Evolutionary conservation across 2,113 vertebrate genomes (phyloP).

Genomic region (Salvelinus sp.): DNA sequence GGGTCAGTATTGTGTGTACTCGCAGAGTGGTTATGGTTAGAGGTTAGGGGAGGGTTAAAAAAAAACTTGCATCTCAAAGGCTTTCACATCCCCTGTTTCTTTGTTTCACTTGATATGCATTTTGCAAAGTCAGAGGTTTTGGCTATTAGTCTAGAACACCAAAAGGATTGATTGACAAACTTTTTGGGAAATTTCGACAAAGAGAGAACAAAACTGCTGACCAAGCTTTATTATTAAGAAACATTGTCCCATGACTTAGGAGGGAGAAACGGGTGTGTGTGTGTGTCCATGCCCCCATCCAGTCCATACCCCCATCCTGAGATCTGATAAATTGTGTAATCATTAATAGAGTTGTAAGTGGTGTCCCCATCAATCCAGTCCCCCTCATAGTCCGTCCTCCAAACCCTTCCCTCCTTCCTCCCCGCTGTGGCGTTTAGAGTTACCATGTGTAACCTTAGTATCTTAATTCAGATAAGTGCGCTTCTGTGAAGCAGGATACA

Average conservation of each 20-base stretch:
- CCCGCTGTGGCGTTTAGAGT: conserved; percentile 5
- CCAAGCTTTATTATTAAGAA: too few species aligned
- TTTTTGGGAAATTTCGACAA: neutral
- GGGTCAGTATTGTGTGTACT: too few species aligned
- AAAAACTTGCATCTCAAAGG: too few species aligned
- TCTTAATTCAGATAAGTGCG: conserved; percentile 1
- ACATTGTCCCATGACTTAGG: neutral
- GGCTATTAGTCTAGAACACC: neutral
- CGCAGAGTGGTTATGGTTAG: too few species aligned
- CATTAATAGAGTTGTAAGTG: conserved; percentile 46
- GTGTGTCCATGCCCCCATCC: conserved; percentile 11
- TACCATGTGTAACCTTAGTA: conserved; percentile 13
- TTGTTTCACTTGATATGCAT: conserved; percentile 26
- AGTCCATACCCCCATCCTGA: conserved; percentile 18
- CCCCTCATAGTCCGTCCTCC: neutral
- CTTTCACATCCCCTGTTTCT: too few species aligned
- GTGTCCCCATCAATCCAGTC: neutral
- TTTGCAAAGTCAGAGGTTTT: neutral
- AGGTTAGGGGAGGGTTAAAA: conserved; percentile 30
- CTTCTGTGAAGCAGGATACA: neutral
- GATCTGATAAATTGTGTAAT: conserved; percentile 60
- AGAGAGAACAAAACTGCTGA: neutral
- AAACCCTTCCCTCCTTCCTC: too few species aligned
- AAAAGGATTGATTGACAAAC: conserved; percentile 5
- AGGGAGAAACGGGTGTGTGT: neutral